Evolutionary conservation across 2,113 vertebrate species (phyloP).

Genomic region (crab-eating macaque (Macaca fascicularis)): DNA sequence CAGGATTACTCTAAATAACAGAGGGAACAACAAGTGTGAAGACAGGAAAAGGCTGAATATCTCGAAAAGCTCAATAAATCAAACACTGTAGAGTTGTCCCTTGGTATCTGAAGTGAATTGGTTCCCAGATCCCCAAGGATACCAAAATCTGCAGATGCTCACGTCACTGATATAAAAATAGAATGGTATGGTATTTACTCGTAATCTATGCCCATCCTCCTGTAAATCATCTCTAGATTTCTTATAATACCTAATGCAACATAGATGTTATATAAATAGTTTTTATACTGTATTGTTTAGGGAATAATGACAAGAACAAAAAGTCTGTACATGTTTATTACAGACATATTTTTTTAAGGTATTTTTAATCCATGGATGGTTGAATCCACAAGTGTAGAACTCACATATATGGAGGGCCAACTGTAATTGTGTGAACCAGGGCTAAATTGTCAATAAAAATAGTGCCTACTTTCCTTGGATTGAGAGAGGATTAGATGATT

Average conservation of each 20-base stretch:
- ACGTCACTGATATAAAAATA: neutral
- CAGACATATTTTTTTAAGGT: neutral
- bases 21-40: neutral
- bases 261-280: neutral
- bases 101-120: neutral
- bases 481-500: neutral
- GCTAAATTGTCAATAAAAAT: neutral
- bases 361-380: neutral
- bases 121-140: neutral
- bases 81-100: neutral
- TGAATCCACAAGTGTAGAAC: neutral
- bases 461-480: neutral
- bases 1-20: neutral
- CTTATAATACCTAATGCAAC: neutral
- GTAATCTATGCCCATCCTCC: neutral
- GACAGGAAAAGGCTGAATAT: neutral
- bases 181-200: neutral
- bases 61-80: neutral
- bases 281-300: neutral
- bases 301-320: neutral
- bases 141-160: neutral
- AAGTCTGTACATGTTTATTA: neutral
- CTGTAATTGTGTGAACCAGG: neutral
- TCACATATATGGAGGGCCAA: neutral
- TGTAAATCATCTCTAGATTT: neutral